Evolutionary conservation across 2,113 vertebrate species (phyloP).

Genomic region (Lathamus discolor): DNA sequence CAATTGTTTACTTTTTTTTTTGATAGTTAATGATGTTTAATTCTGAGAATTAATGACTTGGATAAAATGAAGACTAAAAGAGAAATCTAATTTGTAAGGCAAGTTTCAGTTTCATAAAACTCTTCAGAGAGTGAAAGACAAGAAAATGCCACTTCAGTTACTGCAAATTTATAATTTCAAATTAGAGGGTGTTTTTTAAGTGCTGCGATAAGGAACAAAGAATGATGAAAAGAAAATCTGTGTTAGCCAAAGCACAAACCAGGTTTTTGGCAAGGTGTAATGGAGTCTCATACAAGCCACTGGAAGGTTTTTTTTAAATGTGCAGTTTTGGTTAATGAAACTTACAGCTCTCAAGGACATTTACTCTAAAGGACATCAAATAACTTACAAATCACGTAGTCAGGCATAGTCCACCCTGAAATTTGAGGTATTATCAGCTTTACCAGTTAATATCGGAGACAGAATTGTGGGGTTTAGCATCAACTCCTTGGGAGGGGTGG

Average conservation of each 20-base stretch:
- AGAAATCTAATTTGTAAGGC: not conserved
- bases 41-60: conserved; percentile 37
- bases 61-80: conserved; percentile 27
- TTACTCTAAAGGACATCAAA: not conserved
- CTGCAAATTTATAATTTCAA: not conserved
- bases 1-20: conserved; percentile 23
- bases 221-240: not conserved
- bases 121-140: not conserved
- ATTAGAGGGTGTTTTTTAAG: not conserved
- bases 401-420: not conserved
- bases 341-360: not conserved
- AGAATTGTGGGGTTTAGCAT: not conserved
- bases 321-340: not conserved
- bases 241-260: not conserved
- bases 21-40: not conserved
- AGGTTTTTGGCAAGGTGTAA: not conserved
- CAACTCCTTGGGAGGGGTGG: not conserved
- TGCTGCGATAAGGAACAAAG: not conserved
- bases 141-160: not conserved
- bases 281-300: not conserved
- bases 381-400: not conserved
- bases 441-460: not conserved
- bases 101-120: not conserved
- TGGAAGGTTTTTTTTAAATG: not conserved
- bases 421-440: not conserved